Percentiles rank a stretch among this genome's conserved stretches.
Conservation (phyloP, 2,113 vertebrate genomes). For the Poeciliopsis turrubarensis region DNA sequence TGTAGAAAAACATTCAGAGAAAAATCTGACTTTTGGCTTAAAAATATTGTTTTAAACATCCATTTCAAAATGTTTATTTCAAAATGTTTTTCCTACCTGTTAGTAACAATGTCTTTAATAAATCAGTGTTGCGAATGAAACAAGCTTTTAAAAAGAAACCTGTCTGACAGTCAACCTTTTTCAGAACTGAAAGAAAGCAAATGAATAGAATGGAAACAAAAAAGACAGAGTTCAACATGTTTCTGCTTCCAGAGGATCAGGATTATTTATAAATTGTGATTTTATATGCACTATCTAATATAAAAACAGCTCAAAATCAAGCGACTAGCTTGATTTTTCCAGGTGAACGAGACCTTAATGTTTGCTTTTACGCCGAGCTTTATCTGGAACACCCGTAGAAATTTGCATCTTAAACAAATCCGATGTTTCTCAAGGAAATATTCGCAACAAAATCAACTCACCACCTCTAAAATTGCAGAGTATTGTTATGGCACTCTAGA, state of each 20-base stretch:
- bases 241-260: neutral
- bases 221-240: constrained; percentile 8
- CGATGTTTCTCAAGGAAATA: no score
- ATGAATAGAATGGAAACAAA: constrained; percentile 9
- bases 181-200: constrained; percentile 22
- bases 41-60: no score
- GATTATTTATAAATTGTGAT: neutral
- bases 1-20: neutral
- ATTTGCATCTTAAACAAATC: neutral
- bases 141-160: neutral
- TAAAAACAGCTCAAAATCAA: neutral
- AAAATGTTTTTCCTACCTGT: neutral
- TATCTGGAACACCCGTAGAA: neutral
- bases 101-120: neutral
- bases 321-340: neutral
- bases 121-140: neutral
- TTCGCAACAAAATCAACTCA: neutral
- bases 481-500: neutral
- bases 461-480: neutral
- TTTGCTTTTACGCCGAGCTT: neutral
- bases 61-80: constrained; percentile 5
- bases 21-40: neutral
- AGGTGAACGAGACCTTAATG: neutral
- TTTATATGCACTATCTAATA: neutral
- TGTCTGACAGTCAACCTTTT: constrained; percentile 10